Conservation (phyloP, 2,797 vertebrate species). For the Neosalanx taihuensis region DNA sequence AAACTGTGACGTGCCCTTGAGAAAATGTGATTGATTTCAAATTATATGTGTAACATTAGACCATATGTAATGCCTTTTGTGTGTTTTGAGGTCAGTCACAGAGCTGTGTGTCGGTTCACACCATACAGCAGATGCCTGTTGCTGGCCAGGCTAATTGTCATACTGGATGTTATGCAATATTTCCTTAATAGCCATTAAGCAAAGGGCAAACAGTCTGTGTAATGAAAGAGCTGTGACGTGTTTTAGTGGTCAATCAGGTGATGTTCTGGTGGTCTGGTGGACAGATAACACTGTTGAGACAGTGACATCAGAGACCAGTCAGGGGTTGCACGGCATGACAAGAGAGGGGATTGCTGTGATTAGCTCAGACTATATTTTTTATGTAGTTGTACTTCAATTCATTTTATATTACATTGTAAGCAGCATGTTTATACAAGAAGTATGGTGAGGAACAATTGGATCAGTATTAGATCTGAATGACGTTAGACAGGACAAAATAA, state of each 20-base stretch:
- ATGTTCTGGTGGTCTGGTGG: background rate
- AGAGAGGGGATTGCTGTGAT: too few species aligned
- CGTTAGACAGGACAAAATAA: background rate
- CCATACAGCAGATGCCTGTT: slow-evolving; percentile 34
- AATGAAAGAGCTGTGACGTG: slow-evolving; percentile 20
- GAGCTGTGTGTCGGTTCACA: slow-evolving; percentile 22
- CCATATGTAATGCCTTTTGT: background rate
- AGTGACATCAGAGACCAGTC: too few species aligned
- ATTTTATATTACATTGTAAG: background rate
- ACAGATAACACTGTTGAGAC: background rate
- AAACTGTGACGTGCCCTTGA: background rate
- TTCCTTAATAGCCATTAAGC: slow-evolving; percentile 60
- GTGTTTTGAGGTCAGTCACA: slow-evolving; percentile 20
- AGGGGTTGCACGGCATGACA: too few species aligned
- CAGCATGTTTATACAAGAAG: background rate
- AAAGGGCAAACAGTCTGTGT: slow-evolving; percentile 45
- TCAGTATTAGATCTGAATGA: background rate
- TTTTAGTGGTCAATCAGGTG: slow-evolving; percentile 19
- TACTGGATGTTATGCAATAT: slow-evolving; percentile 50
- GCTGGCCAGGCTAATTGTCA: slow-evolving; percentile 55
- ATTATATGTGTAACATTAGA: background rate
- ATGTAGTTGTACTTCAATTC: too few species aligned
- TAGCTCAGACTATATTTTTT: background rate
- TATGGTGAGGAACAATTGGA: background rate
- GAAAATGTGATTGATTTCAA: background rate